Evolutionary conservation across 2,888 invertebrate genomes (phyloP).

Genomic region (Gandaritis pyraliata): DNA sequence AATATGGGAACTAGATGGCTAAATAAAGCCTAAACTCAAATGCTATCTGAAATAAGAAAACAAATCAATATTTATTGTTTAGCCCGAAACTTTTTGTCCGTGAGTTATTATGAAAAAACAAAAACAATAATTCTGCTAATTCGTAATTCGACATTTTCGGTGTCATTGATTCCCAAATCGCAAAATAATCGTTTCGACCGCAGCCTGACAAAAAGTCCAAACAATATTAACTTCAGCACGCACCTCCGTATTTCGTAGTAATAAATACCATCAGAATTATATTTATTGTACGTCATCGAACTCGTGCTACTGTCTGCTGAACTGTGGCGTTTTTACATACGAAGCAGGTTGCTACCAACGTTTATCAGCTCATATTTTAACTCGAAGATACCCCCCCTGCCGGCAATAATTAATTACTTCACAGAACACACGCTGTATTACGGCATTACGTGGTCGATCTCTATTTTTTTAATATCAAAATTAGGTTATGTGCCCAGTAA

Average conservation of each 20-base stretch:
- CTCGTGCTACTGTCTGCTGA: conserved; percentile 11
- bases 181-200: conserved; percentile 21
- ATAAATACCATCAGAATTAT: conserved; percentile 10
- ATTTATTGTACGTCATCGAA: conserved; percentile 19
- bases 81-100: neutral
- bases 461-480: no score
- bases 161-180: conserved; percentile 17
- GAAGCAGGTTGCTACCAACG: conserved; percentile 1
- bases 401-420: no score
- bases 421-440: no score
- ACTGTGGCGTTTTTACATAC: conserved; percentile 1
- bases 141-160: conserved; percentile 8
- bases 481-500: no score
- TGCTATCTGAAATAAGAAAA: neutral
- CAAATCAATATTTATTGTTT: neutral
- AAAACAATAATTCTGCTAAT: conserved; percentile 3
- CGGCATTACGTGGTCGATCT: no score
- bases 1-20: no score
- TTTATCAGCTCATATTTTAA: neutral
- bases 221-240: conserved; percentile 10
- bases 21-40: no score
- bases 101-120: conserved; percentile 1
- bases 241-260: conserved; percentile 20
- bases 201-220: conserved; percentile 5
- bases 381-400: no score